Conservation (phyloP, 92 coral and sea anemone genomes). For the Hydrozoanthus gracilis region DNA sequence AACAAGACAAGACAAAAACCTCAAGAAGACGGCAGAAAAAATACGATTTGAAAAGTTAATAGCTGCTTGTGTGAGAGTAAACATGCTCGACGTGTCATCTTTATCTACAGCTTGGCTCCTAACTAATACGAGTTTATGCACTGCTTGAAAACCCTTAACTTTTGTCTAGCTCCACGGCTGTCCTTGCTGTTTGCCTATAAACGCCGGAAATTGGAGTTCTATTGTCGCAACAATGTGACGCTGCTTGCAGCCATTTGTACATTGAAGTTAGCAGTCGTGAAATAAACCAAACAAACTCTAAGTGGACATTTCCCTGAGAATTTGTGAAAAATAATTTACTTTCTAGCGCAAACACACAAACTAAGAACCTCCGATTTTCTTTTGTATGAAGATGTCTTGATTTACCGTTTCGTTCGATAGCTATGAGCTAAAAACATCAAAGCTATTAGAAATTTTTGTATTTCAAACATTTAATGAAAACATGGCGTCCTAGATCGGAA, state of each 20-base stretch:
- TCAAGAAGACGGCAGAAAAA: neutral
- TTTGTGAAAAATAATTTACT: too few relatives aligned
- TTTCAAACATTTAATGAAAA: neutral
- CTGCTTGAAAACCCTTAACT: conserved; percentile 13
- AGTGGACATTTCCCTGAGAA: neutral
- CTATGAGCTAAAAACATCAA: neutral
- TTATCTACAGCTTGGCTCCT: conserved; percentile 31
- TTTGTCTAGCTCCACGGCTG: conserved; percentile 31
- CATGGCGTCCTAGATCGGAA: too few relatives aligned
- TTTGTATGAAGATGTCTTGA: neutral
- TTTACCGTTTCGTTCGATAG: neutral
- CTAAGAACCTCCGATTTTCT: neutral
- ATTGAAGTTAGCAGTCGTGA: neutral
- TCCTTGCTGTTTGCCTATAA: conserved; percentile 33
- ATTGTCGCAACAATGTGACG: conserved; percentile 25
- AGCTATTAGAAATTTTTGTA: neutral
- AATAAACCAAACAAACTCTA: conserved; percentile 6
- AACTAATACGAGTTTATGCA: conserved; percentile 37
- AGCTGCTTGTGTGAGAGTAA: conserved; percentile 12
- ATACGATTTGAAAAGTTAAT: neutral
- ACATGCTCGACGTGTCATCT: conserved; percentile 14
- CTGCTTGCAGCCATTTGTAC: conserved; percentile 15
- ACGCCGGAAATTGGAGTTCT: conserved; percentile 44
- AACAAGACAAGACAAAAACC: neutral
- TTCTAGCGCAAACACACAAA: neutral